A percentile compares a stretch with the other conserved stretches of the same genome.
Conservation (phyloP, 2,113 vertebrate genomes). For the Gracilinanus agilis region DNA sequence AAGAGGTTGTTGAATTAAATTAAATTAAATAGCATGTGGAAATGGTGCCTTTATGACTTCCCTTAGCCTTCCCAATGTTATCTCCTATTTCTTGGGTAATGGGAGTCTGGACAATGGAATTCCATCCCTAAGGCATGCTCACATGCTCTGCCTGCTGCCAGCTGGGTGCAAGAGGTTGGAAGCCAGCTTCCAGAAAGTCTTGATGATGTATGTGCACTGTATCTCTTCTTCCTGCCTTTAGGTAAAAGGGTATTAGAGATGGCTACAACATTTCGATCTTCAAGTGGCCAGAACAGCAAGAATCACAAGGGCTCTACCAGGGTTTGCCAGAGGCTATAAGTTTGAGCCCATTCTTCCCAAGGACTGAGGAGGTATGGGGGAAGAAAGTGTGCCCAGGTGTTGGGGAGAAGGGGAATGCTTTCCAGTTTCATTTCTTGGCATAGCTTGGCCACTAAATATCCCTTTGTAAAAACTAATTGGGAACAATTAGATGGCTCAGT, state of each 20-base stretch:
- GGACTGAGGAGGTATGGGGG: neutral
- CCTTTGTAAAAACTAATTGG: neutral
- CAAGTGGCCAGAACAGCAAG: neutral
- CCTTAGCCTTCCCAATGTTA: neutral
- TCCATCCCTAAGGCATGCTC: neutral
- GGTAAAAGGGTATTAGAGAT: no score
- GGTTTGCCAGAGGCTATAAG: no score
- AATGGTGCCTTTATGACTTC: neutral
- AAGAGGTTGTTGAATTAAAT: neutral
- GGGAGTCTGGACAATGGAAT: neutral
- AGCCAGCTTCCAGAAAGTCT: neutral
- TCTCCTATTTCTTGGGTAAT: neutral
- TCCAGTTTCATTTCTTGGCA: neutral
- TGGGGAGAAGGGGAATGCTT: neutral
- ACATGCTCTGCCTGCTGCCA: neutral
- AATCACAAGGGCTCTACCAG: neutral
- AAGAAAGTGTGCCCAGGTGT: neutral
- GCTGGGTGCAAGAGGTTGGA: neutral
- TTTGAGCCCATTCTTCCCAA: neutral
- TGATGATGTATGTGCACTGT: neutral
- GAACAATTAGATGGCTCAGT: no score
- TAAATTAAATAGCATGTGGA: neutral
- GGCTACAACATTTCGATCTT: neutral
- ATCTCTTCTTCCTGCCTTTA: neutral
- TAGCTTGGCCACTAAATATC: neutral